phyloP scores from a whole-genome alignment of 1,140 invertebrate species.

The Danaus plexippus region DNA sequence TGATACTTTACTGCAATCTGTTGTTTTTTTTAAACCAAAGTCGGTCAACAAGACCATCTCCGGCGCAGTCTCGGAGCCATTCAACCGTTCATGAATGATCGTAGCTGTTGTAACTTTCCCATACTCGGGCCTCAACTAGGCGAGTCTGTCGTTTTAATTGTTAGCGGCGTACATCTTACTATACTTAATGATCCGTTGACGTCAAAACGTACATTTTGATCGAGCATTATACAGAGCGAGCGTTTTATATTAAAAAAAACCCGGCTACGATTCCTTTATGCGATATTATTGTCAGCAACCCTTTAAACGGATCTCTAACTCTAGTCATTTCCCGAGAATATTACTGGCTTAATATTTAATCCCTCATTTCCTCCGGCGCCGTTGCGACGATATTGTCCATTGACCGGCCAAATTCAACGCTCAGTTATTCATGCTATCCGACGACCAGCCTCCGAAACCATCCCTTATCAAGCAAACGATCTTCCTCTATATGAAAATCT shows the following conservation, averaged over 20 bases:
- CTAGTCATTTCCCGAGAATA: slow-evolving; percentile 1
- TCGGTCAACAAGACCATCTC: slow-evolving; percentile 6
- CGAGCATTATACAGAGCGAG: too few relatives aligned
- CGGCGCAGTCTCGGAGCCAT: slow-evolving; percentile 45
- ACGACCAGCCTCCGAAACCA: slow-evolving; percentile 21
- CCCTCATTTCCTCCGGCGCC: slow-evolving; percentile 26
- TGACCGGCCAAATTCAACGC: slow-evolving; percentile 37
- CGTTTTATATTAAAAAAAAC: too few relatives aligned
- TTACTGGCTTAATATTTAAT: slow-evolving; percentile 30
- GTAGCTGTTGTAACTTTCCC: slow-evolving; percentile 56
- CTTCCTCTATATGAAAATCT: slow-evolving; percentile 26
- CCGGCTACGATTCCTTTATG: too few relatives aligned
- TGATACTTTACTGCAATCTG: too few relatives aligned
- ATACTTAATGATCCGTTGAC: too few relatives aligned
- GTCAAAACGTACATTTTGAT: too few relatives aligned
- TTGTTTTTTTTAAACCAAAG: too few relatives aligned
- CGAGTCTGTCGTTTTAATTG: background rate
- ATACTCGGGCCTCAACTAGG: slow-evolving; percentile 38
- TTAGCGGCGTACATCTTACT: too few relatives aligned
- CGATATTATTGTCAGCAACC: too few relatives aligned
- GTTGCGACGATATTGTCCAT: slow-evolving; percentile 34
- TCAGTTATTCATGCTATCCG: slow-evolving; percentile 56
- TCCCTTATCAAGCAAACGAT: slow-evolving; percentile 45
- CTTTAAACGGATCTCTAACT: background rate
- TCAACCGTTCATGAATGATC: slow-evolving; percentile 63